These are phyloP conservation scores for Parapristionchus giblindavisi DNA, from an alignment of 2,888 invertebrate genomes.

Conservation along the genomic window DNA sequence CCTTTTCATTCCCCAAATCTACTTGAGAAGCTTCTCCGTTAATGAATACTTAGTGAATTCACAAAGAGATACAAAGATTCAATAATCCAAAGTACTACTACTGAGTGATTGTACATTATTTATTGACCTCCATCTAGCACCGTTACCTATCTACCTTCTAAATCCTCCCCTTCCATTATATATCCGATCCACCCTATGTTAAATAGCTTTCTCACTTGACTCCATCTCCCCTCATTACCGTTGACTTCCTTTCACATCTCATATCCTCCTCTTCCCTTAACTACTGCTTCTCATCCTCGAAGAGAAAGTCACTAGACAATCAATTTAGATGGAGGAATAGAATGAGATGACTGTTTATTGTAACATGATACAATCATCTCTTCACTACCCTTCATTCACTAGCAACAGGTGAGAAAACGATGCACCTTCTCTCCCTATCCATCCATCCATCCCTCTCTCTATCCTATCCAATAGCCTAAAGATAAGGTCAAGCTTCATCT, in stretches of 20 bases:
- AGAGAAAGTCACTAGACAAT: not conserved
- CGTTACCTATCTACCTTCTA: too few relatives aligned
- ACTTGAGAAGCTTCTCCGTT: conserved; percentile 24
- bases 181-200: too few relatives aligned
- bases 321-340: not conserved
- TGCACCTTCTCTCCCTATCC: not conserved
- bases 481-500: not conserved
- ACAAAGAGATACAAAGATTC: too few relatives aligned
- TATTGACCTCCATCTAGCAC: too few relatives aligned
- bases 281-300: not conserved
- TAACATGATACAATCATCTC: conserved; percentile 1
- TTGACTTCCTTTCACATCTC: conserved; percentile 26
- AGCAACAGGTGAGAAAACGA: conserved; percentile 35
- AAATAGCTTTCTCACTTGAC: too few relatives aligned
- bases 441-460: not conserved
- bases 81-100: too few relatives aligned
- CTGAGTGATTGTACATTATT: too few relatives aligned
- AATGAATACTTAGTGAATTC: conserved; percentile 32
- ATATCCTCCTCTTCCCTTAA: conserved; percentile 1
- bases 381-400: not conserved
- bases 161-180: too few relatives aligned
- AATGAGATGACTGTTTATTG: conserved; percentile 27
- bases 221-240: conserved; percentile 20
- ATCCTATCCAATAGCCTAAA: not conserved
- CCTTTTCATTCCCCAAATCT: too few relatives aligned